Evolutionary conservation across 2,797 vertebrate genomes (phyloP).

Genomic region (Staurois parvus): DNA sequence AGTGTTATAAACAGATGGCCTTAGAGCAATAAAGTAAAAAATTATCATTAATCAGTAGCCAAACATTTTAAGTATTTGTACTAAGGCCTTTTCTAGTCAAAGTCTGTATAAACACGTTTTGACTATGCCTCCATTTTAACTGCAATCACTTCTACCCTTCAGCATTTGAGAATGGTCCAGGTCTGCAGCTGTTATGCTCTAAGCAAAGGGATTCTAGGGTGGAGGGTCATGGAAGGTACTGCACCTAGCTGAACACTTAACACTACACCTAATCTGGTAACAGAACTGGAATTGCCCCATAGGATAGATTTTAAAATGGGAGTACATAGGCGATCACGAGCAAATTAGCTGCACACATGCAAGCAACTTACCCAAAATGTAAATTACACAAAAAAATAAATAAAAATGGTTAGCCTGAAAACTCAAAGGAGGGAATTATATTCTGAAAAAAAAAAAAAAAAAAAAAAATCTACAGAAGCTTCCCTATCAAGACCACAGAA

Average conservation of each 20-base stretch:
- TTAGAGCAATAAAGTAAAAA: neutral
- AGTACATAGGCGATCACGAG: too few relatives aligned
- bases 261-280: neutral
- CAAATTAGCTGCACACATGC: too few relatives aligned
- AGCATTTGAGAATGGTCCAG: constrained; percentile 6
- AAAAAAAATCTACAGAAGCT: too few relatives aligned
- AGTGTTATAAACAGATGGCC: neutral
- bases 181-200: constrained; percentile 25
- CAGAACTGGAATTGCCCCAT: neutral
- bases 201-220: neutral
- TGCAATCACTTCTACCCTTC: constrained; percentile 7
- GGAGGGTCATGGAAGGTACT: neutral
- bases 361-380: too few relatives aligned
- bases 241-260: neutral
- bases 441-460: too few relatives aligned
- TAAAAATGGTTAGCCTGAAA: too few relatives aligned
- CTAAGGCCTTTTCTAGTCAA: neutral
- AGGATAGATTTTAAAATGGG: too few relatives aligned
- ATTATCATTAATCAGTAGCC: constrained; percentile 1
- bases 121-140: constrained; percentile 8
- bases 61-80: neutral
- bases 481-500: too few relatives aligned
- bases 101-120: neutral
- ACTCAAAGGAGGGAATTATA: too few relatives aligned
- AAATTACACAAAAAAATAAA: too few relatives aligned